Base-by-base conservation (phyloP, 2,888 invertebrate species). In the Pollenia griseotomentosa region DNA sequence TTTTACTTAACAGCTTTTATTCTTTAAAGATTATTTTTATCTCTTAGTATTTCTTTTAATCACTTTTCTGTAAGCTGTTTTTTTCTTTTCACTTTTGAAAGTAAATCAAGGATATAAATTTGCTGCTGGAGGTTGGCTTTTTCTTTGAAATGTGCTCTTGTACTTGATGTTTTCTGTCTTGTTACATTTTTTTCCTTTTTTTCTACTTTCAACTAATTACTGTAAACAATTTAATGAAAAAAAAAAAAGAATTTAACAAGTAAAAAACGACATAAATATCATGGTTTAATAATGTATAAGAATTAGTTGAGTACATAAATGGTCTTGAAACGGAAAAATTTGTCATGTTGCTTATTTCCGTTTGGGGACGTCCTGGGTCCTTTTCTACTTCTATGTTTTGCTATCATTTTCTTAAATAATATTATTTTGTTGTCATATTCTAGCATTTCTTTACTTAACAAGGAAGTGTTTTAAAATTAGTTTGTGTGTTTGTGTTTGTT, bases 391-490 rank as follows among this genome's bases (percentile, higher is more conserved):
- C 7, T 46, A 65, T 7, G 19, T 23, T 65, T 46, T 19, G 16
- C 65, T 65, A 12, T 46, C 12, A 23, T 9, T 44, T 44, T n/a
- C 65, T 44, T 65, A 65, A 66, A 66, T 19, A 46, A 19, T 46
- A 66, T 46, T 14, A 63, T 44, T 44, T 44, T 66, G 19, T 44
- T 44, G 42, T 7, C 6, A 19, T 44, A 46, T 46, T 19, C 9
- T 46, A n/a, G 19, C 19, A 44, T 23, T 66, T 10, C 12, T 66
- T 63, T n/a, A 16, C 42, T 16, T 63, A 63, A 63, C 44, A 46
- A 66, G 46, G 65, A 66, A 46, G 65, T 66, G 19, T 46, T 42
- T 63, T 16, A 3, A 33, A 33, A 33, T 33, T 33, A 6, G 33
- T 33, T 33, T 33, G 33, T 33, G 33, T 33, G 6, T 33, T 33